Conservation (phyloP, 2,888 invertebrate species). For the Cheilosia grossa region DNA sequence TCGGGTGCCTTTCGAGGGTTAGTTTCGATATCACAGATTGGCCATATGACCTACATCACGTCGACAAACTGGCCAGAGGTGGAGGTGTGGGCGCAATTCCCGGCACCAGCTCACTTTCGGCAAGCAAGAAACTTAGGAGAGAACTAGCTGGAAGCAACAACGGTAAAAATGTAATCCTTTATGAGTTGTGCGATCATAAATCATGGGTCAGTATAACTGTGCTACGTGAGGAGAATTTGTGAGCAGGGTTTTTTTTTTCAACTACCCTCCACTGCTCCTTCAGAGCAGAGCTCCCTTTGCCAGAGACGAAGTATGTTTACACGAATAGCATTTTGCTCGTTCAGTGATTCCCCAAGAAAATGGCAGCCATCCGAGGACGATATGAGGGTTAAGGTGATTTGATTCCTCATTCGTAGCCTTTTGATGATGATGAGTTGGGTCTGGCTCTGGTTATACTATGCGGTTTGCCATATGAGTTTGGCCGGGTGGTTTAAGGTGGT, state of each 20-base stretch:
- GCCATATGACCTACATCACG: slow-evolving; percentile 74
- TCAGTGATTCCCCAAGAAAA: slow-evolving; percentile 70
- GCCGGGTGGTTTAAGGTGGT: slow-evolving; percentile 19
- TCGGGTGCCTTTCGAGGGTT: slow-evolving; percentile 18
- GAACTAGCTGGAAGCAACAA: slow-evolving; percentile 44
- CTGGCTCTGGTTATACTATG: slow-evolving; percentile 13
- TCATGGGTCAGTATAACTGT: slow-evolving; percentile 74
- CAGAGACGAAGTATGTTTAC: slow-evolving; percentile 50
- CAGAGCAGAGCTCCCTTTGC: slow-evolving; percentile 6
- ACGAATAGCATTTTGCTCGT: slow-evolving; percentile 71
- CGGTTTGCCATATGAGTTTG: slow-evolving; percentile 22
- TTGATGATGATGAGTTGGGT: slow-evolving; percentile 59
- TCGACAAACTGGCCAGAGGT: slow-evolving; percentile 23
- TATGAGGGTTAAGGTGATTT: slow-evolving; percentile 63
- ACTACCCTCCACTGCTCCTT: not conserved
- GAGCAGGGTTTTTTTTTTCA: slow-evolving; percentile 44
- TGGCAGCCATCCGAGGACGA: slow-evolving; percentile 22
- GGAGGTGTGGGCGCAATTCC: slow-evolving; percentile 4
- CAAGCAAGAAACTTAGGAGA: slow-evolving; percentile 23
- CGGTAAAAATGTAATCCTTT: slow-evolving; percentile 74
- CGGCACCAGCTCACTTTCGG: slow-evolving; percentile 24
- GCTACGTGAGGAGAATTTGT: slow-evolving; percentile 71
- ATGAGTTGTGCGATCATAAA: slow-evolving; percentile 75
- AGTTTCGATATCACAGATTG: slow-evolving; percentile 71
- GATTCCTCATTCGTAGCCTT: slow-evolving; percentile 57